Conservation (phyloP, 30 jellyfish, hydroid and myxozoan genomes). For the Rhopilema esculentum region DNA sequence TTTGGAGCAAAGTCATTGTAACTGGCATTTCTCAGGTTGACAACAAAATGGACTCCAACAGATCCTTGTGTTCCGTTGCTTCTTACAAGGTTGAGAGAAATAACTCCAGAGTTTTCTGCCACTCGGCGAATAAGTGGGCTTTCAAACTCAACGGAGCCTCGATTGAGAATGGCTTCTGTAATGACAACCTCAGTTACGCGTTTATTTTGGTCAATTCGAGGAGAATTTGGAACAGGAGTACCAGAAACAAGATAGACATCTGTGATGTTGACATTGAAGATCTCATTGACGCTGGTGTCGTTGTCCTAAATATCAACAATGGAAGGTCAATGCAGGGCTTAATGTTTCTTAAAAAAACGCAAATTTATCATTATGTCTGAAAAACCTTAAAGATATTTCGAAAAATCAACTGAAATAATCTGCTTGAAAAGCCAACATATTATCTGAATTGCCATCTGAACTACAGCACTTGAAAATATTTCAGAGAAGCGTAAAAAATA, state of each 20-base stretch:
- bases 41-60: slow-evolving; percentile 82
- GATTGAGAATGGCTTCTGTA: slow-evolving; percentile 74
- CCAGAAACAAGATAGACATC: slow-evolving; percentile 65
- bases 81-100: slow-evolving; percentile 49
- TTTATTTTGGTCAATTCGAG: slow-evolving; percentile 43
- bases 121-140: slow-evolving; percentile 40
- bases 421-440: background rate
- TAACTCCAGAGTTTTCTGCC: slow-evolving; percentile 71
- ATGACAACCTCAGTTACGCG: slow-evolving; percentile 83
- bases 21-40: slow-evolving; percentile 50
- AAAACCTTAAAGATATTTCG: too few relatives aligned
- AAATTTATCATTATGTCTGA: too few relatives aligned
- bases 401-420: too few relatives aligned
- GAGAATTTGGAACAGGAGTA: slow-evolving; percentile 55
- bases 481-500: too few relatives aligned
- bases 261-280: slow-evolving; percentile 82
- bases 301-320: slow-evolving; percentile 78
- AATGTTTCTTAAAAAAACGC: too few relatives aligned
- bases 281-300: slow-evolving; percentile 70
- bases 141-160: slow-evolving; percentile 74
- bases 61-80: slow-evolving; percentile 82
- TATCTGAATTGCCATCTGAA: background rate
- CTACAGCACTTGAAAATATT: background rate
- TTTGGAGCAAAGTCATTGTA: slow-evolving; percentile 65
- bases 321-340: too few relatives aligned